Percentiles rank a stretch among this genome's conserved stretches.
Conservation (phyloP, 2,888 invertebrate genomes). For the Yponomeuta plumbellus region DNA sequence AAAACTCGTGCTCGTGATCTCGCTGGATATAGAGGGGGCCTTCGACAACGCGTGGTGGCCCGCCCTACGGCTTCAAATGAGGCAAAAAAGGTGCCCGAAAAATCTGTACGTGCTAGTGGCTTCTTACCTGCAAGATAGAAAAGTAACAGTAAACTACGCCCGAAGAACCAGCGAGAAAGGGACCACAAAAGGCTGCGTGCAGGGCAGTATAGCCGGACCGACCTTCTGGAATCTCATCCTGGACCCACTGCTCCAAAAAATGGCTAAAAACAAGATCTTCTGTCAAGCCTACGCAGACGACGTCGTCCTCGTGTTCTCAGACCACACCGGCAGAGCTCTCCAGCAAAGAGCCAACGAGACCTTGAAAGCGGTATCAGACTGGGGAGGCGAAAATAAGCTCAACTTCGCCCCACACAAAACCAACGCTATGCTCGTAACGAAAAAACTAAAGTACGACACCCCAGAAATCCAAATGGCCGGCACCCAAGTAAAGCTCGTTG, state of each 20-base stretch:
- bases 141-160: constrained; percentile 19
- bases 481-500: no score
- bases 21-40: no score
- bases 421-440: not conserved
- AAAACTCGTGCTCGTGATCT: not conserved
- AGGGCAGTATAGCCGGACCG: constrained; percentile 24
- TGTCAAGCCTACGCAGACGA: constrained; percentile 28
- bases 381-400: constrained; percentile 22
- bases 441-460: constrained; percentile 14
- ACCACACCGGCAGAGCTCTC: not conserved
- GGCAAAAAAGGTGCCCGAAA: not conserved
- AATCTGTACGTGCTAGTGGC: not conserved
- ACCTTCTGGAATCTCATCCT: constrained; percentile 25
- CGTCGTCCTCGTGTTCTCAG: constrained; percentile 19
- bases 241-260: constrained; percentile 18
- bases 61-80: not conserved
- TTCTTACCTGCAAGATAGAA: constrained; percentile 20
- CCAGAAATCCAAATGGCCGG: no score
- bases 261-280: not conserved
- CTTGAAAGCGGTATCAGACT: constrained; percentile 13
- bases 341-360: constrained; percentile 10
- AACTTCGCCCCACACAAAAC: constrained; percentile 25
- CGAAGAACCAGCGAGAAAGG: constrained; percentile 11
- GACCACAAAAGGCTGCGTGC: constrained; percentile 24
- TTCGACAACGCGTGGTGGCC: no score